Percentiles rank a stretch among this genome's conserved stretches.
phyloP scores from a whole-genome alignment of 2,113 vertebrate species.

The Kobus ellipsiprymnus region DNA sequence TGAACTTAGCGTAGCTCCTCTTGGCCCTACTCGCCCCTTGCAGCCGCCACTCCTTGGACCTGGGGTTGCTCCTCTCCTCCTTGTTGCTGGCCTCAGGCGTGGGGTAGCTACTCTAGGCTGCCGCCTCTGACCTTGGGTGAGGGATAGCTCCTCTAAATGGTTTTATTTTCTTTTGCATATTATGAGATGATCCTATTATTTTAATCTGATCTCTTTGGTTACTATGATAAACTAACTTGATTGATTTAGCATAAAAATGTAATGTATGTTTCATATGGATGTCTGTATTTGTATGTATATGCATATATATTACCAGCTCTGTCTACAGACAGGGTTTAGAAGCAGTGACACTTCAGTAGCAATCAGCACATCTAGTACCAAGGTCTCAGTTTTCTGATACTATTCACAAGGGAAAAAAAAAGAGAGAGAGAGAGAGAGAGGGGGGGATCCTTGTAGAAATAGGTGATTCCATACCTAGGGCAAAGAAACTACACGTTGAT shows the following conservation, averaged over 20 bases:
- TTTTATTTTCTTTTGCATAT: not conserved
- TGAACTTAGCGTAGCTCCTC: too few relatives aligned
- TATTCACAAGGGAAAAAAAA: not conserved
- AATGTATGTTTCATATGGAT: not conserved
- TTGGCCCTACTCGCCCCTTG: too few relatives aligned
- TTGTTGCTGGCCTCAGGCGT: accelerated
- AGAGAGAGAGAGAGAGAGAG: not conserved
- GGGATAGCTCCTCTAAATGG: too few relatives aligned
- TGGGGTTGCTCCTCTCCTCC: too few relatives aligned
- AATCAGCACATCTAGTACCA: not conserved
- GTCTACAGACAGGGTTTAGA: not conserved
- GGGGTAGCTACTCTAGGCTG: too few relatives aligned
- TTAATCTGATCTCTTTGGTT: not conserved
- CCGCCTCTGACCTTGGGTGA: too few relatives aligned
- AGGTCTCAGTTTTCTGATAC: not conserved
- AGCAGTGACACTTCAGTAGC: not conserved
- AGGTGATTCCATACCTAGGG: not conserved
- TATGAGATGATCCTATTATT: not conserved
- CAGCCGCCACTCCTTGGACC: accelerated
- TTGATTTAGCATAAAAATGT: not conserved
- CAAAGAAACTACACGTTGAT: not conserved
- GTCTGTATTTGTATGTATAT: not conserved
- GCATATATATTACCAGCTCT: not conserved
- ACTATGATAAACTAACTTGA: not conserved
- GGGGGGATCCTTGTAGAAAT: not conserved